Conservation (phyloP, 2,888 invertebrate genomes). For the Platycheirus albimanus region DNA sequence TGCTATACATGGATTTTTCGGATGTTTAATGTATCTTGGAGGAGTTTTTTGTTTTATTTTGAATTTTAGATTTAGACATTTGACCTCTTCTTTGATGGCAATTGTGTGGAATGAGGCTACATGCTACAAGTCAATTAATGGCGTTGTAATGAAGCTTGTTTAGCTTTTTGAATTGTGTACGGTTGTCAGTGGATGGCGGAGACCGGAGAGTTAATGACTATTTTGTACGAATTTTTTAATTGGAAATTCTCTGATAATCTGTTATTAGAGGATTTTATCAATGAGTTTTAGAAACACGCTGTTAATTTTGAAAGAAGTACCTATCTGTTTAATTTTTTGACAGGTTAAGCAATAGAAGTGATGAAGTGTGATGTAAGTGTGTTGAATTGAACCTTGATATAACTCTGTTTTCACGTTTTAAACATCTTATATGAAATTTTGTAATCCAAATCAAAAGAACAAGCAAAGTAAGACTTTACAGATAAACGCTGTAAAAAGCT, state of each 20-base stretch:
- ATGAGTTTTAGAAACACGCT: neutral
- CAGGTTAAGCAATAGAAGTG: no score
- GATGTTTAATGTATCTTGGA: neutral
- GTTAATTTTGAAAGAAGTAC: neutral
- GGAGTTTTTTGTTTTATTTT: conserved; percentile 22
- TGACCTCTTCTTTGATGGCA: conserved; percentile 30
- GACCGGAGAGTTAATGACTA: conserved; percentile 3
- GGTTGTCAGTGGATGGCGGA: conserved; percentile 33
- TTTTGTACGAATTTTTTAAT: neutral
- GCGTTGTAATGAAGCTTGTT: conserved; percentile 28
- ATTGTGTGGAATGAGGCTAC: conserved; percentile 39
- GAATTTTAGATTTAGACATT: conserved; percentile 35
- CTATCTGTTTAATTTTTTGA: no score
- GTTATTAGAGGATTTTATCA: neutral
- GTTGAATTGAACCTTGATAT: no score
- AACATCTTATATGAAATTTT: no score
- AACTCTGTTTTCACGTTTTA: no score
- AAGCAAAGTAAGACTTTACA: no score
- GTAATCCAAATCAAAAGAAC: no score
- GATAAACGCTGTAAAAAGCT: no score
- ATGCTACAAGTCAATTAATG: conserved; percentile 53
- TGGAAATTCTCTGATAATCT: conserved; percentile 1
- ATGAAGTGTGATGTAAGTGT: no score
- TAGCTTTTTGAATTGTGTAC: neutral
- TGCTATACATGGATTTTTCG: conserved; percentile 23